Base-by-base conservation (phyloP, 2,113 vertebrate species). In the Bufo bufo region DNA sequence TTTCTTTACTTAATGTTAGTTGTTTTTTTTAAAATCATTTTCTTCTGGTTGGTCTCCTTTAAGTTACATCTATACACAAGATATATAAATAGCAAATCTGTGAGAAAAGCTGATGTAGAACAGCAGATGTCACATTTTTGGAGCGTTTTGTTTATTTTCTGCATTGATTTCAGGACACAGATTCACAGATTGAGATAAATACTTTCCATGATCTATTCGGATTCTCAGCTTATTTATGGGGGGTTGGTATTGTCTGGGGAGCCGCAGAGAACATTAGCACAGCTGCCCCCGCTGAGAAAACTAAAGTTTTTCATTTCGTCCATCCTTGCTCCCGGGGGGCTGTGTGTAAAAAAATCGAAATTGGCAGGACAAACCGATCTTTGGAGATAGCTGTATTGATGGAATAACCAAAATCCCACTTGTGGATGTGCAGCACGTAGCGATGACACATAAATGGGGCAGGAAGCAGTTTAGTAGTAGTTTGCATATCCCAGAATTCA, bases 171-270 rank as follows among this genome's bases (percentile, higher is more conserved):
- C 47, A 69, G 50, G 58, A 49, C 10, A 50, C 45, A n/a, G 45
- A 66, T 69, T 20, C 47, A 69, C 61, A 23, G 33, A 83, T 50
- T 52, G 10, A 33, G 61, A n/a, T 14, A 83, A 83, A 83, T 83
- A 69, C 43, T 66, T 83, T 83, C 81, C 81, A 83, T 69, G 81
- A 83, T 66, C 81, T 83, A 50, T 83, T 50, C 23, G 52, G 81
- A 83, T 83, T 83, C 61, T 50, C 61, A 23, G 43, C 45, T 66
- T 65, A 47, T 6, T 66, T 0, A 9, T 82, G 59, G 80, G 56
- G 79, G 59, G 17, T 47, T 47, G 61, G 61, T 69, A 83, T 69
- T 66, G 81, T 69, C 81, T 83, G 81, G 81, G 81, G 81, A 83
- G 19, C 47, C 10, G 19, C 6, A 83, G 10, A 52, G 43, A 69